A percentile compares a stretch with the other conserved stretches of the same genome.
These are phyloP conservation scores for Callithrix jacchus DNA, from an alignment of 2,113 vertebrate genomes.

Conservation along the genomic window DNA sequence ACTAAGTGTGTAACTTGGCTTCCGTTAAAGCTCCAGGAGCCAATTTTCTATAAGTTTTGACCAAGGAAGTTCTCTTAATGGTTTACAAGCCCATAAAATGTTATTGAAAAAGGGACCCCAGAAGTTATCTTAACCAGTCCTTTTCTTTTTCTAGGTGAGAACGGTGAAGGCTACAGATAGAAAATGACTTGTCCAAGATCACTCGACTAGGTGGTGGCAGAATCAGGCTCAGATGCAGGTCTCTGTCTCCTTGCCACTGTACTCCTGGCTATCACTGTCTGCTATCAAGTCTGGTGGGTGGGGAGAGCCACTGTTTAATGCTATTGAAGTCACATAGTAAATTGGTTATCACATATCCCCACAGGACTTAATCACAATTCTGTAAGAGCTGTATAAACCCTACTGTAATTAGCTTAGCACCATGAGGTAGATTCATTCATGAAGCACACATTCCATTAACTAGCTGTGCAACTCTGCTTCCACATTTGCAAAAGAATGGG, in stretches of 20 bases:
- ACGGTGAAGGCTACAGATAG: background rate
- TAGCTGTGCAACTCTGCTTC: constrained; percentile 31
- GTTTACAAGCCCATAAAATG: constrained; percentile 48
- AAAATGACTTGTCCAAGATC: background rate
- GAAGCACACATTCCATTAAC: constrained; percentile 53
- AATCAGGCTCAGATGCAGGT: background rate
- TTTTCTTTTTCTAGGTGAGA: constrained; percentile 15
- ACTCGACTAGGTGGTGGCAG: background rate
- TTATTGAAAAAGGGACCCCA: background rate
- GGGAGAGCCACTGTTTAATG: constrained; percentile 11
- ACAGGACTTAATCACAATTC: constrained; percentile 61
- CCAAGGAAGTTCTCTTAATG: constrained; percentile 19
- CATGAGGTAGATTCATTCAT: constrained; percentile 59
- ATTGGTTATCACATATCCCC: constrained; percentile 50
- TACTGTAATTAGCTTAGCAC: constrained; percentile 70
- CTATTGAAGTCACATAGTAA: constrained; percentile 48
- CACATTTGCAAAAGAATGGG: constrained; percentile 38
- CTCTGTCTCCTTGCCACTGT: background rate
- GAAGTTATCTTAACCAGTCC: background rate
- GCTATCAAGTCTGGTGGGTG: background rate
- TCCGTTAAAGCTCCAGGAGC: constrained; percentile 41
- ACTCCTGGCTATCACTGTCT: background rate
- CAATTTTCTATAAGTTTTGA: constrained; percentile 46
- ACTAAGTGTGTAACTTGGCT: constrained; percentile 27
- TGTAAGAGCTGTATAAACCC: constrained; percentile 53